Conservation (phyloP, 2,888 invertebrate genomes). For the Timandra comae region DNA sequence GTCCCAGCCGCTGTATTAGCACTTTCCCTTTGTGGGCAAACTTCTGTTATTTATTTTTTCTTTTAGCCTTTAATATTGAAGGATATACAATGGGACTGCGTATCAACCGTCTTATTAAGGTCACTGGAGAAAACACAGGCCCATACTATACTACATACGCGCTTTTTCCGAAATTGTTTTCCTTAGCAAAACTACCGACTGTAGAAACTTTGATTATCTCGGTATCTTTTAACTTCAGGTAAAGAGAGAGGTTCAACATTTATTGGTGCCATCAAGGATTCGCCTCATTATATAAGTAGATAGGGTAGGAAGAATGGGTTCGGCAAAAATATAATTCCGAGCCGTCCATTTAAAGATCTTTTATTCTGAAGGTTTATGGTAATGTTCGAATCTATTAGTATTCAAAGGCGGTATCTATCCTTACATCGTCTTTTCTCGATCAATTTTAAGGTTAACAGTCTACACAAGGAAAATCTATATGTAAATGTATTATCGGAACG, state of each 20-base stretch:
- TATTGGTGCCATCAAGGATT: too few species aligned
- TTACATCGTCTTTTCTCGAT: conserved; percentile 14
- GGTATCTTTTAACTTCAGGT: too few species aligned
- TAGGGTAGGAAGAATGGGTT: too few species aligned
- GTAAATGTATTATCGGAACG: conserved; percentile 4
- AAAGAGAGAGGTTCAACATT: too few species aligned
- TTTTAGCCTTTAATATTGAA: conserved; percentile 9
- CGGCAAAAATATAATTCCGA: background rate
- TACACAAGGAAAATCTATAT: conserved; percentile 11
- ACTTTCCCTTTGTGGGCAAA: conserved; percentile 24
- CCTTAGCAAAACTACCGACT: too few species aligned
- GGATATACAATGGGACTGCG: conserved; percentile 5
- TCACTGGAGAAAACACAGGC: conserved; percentile 5
- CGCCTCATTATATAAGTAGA: too few species aligned
- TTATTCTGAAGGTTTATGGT: conserved; percentile 14
- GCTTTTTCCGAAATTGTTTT: too few species aligned
- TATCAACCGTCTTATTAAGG: conserved; percentile 7
- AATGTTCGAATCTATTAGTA: conserved; percentile 14
- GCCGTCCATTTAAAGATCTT: background rate
- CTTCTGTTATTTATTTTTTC: conserved; percentile 18
- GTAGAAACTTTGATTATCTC: too few species aligned
- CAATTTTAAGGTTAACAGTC: conserved; percentile 10
- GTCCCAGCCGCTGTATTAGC: conserved; percentile 29
- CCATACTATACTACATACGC: background rate
- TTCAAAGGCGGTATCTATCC: conserved; percentile 10